phyloP scores from a whole-genome alignment of 2,113 vertebrate species.

The Rallus limicola region DNA sequence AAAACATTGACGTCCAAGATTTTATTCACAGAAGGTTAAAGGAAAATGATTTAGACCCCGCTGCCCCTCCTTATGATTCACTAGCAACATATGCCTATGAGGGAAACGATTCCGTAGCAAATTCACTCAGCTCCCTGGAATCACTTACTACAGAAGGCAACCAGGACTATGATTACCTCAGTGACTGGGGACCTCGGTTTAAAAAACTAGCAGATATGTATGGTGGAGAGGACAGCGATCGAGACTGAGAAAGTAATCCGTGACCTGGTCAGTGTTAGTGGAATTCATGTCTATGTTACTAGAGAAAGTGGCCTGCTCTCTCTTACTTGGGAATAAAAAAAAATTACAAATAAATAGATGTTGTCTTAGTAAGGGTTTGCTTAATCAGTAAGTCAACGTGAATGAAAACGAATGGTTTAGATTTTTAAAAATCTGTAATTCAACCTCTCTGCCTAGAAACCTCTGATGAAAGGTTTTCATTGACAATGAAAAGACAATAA shows the following conservation, averaged over 20 bases:
- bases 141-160: conserved; percentile 75
- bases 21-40: conserved; percentile 81
- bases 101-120: conserved; percentile 80
- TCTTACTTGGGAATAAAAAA: conserved; percentile 46
- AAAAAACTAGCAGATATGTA: conserved; percentile 83
- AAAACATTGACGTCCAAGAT: conserved; percentile 82
- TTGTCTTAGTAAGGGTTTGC: conserved; percentile 78
- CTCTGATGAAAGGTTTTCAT: conserved; percentile 43
- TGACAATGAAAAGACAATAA: conserved; percentile 51
- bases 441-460: conserved; percentile 67
- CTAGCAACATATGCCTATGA: conserved; percentile 83
- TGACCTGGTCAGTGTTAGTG: conserved; percentile 31
- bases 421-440: neutral
- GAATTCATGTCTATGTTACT: conserved; percentile 54
- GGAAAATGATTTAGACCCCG: conserved; percentile 80
- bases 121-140: conserved; percentile 81
- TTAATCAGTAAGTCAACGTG: conserved; percentile 70
- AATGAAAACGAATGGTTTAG: conserved; percentile 65
- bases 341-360: conserved; percentile 56
- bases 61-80: conserved; percentile 83
- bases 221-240: conserved; percentile 80
- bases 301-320: conserved; percentile 66
- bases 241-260: conserved; percentile 68
- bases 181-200: conserved; percentile 83
- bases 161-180: conserved; percentile 82